Conservation (phyloP, 2,113 vertebrate genomes). For the Abramis brama region DNA sequence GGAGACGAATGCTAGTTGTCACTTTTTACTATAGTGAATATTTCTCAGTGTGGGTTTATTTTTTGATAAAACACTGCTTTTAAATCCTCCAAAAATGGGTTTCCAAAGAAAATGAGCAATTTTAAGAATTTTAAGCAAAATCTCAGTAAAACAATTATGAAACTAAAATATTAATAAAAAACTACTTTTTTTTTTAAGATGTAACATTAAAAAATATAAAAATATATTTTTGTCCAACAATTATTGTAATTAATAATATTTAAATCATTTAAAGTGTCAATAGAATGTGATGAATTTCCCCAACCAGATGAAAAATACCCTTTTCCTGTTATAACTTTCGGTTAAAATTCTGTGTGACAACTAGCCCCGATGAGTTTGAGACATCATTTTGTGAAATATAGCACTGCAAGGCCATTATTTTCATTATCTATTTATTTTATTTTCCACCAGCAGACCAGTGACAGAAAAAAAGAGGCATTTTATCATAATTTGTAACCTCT, state of each 20-base stretch:
- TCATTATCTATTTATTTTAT: background rate
- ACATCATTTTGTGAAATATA: background rate
- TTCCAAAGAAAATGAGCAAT: background rate
- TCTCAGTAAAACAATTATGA: background rate
- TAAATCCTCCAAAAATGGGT: background rate
- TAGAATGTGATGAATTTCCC: background rate
- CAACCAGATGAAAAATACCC: background rate
- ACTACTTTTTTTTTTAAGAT: background rate
- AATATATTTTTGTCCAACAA: background rate
- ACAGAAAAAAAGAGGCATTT: conserved; percentile 1
- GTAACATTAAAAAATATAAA: background rate
- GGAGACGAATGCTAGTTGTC: too few relatives aligned
- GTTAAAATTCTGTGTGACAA: background rate
- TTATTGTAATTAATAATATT: background rate
- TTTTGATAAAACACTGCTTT: background rate
- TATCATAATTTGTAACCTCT: background rate
- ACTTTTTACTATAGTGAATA: too few relatives aligned
- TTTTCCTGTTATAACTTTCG: background rate
- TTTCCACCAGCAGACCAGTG: background rate
- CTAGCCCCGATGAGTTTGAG: background rate
- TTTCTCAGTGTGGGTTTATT: too few relatives aligned
- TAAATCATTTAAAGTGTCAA: background rate
- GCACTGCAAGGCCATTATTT: background rate
- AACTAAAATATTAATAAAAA: background rate
- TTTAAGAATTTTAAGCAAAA: background rate